Evolutionary conservation across 2,888 invertebrate genomes (phyloP).

Genomic region (Drosophila paranaensis): DNA sequence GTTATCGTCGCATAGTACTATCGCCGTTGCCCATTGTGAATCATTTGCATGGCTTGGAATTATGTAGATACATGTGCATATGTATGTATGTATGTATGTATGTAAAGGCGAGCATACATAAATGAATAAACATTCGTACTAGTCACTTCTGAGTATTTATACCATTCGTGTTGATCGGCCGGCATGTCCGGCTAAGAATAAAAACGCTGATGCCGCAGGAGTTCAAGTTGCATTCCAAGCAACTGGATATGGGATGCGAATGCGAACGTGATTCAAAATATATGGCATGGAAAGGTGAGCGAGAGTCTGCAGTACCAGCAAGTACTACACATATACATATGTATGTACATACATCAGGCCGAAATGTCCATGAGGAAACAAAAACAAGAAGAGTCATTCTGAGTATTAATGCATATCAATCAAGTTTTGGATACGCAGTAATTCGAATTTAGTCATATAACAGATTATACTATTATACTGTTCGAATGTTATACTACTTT

Average conservation of each 20-base stretch:
- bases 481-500: neutral
- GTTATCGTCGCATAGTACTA: neutral
- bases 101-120: neutral
- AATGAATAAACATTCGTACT: neutral
- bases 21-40: constrained; percentile 17
- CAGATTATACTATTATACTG: neutral
- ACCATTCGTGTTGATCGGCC: constrained; percentile 14
- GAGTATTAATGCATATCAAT: neutral
- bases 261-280: neutral
- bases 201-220: constrained; percentile 36
- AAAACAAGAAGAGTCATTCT: neutral
- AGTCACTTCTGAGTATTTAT: constrained; percentile 12
- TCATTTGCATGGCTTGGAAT: constrained; percentile 13
- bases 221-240: constrained; percentile 26
- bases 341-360: neutral
- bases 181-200: constrained; percentile 13
- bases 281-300: neutral
- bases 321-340: neutral
- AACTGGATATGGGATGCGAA: constrained; percentile 23
- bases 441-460: neutral
- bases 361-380: neutral
- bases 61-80: neutral
- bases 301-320: neutral
- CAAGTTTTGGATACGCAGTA: neutral
- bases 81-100: neutral